Percentiles rank a stretch among this genome's conserved stretches.
These are phyloP conservation scores for Odiellus spinosus DNA, from an alignment of 2,888 invertebrate genomes.

Conservation along the genomic window DNA sequence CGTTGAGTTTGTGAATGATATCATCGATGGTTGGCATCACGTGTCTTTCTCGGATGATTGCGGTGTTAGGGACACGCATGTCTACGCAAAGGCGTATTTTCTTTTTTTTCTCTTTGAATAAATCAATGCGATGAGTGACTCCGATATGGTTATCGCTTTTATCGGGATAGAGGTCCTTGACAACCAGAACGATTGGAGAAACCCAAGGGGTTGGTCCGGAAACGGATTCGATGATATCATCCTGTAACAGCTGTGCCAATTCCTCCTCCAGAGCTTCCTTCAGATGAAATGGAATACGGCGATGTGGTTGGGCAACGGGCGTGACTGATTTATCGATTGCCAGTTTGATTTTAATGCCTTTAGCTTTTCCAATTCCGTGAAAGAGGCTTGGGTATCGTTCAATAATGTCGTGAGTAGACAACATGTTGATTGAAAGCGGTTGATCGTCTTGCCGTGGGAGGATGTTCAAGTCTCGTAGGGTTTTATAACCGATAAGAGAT, in stretches of 20 bases:
- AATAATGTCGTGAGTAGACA: too few species aligned
- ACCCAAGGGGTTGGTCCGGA: slow-evolving; percentile 23
- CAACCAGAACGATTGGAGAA: slow-evolving; percentile 21
- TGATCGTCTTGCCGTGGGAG: too few species aligned
- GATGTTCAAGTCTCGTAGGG: too few species aligned
- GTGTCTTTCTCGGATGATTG: slow-evolving; percentile 18
- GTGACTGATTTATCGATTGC: neutral
- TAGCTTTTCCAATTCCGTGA: neutral
- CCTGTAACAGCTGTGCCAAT: slow-evolving; percentile 16
- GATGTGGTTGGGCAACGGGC: neutral
- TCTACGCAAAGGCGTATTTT: too few species aligned
- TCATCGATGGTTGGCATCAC: slow-evolving; percentile 19
- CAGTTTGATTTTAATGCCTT: too few species aligned
- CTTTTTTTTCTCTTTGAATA: too few species aligned
- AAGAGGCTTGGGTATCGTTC: neutral
- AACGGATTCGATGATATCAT: slow-evolving; percentile 22
- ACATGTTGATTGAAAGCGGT: too few species aligned
- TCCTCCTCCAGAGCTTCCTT: slow-evolving; percentile 15
- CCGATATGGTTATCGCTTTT: too few species aligned
- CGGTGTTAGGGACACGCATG: slow-evolving; percentile 18
- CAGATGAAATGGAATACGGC: neutral
- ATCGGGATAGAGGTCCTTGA: too few species aligned
- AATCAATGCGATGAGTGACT: too few species aligned
- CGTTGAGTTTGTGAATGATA: slow-evolving; percentile 16
- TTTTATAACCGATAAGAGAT: too few species aligned